Evolutionary conservation across 37 sponge, comb jelly and placozoan genomes (phyloP).

Genomic region (Trichoplax adhaerens): DNA sequence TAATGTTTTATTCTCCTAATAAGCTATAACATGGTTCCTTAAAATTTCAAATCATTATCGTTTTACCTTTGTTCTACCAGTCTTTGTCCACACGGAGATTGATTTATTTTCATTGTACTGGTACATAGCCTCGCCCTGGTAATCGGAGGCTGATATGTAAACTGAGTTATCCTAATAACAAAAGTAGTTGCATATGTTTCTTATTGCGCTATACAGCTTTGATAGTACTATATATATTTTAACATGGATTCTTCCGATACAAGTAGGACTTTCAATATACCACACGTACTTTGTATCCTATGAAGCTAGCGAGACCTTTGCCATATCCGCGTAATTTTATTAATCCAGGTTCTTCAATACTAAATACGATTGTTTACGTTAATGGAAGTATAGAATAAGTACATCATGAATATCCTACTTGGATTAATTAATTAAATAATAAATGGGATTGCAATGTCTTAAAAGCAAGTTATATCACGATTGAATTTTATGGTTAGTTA

Average conservation of each 20-base stretch:
- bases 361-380: constrained; percentile 2
- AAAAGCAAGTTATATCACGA: no score
- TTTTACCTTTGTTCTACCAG: constrained; percentile 47
- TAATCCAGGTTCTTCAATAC: constrained; percentile 39
- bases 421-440: no score
- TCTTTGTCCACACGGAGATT: constrained; percentile 48
- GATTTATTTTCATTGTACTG: constrained; percentile 45
- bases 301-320: constrained; percentile 33
- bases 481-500: no score
- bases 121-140: no score
- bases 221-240: no score
- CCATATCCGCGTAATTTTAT: constrained; percentile 13
- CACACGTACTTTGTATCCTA: constrained; percentile 20
- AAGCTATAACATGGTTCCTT: neutral
- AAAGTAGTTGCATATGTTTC: neutral
- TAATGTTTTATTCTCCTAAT: neutral
- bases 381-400: no score
- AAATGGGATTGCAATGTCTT: no score
- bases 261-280: no score
- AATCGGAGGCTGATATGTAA: constrained; percentile 40
- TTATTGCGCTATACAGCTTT: no score
- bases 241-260: no score
- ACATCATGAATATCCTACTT: no score
- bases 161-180: neutral
- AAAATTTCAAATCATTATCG: neutral